Percentiles rank a stretch among this genome's conserved stretches.
phyloP scores from a whole-genome alignment of 2,113 vertebrate genomes.

The Brevimyrus niger region DNA sequence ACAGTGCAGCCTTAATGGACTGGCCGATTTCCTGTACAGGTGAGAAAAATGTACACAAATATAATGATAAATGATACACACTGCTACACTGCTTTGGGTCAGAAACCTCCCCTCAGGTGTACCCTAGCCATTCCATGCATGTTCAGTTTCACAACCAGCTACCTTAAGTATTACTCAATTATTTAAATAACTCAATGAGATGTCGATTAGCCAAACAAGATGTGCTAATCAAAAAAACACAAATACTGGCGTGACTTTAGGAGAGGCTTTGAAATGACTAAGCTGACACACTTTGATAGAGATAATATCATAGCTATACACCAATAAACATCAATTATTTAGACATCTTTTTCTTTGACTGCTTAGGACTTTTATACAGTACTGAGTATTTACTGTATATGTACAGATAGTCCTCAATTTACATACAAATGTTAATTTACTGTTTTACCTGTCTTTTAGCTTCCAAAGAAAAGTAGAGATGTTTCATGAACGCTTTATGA shows the following conservation, averaged over 20 bases:
- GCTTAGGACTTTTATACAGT: background rate
- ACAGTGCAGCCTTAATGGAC: slow-evolving; percentile 71
- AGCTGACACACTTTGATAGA: too few relatives aligned
- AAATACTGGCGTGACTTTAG: too few relatives aligned
- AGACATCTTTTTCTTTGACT: background rate
- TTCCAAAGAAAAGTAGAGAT: slow-evolving; percentile 80
- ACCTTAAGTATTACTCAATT: too few relatives aligned
- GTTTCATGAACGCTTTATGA: slow-evolving; percentile 66
- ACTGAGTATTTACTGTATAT: background rate
- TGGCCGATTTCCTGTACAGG: slow-evolving; percentile 84
- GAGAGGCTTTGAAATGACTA: too few relatives aligned
- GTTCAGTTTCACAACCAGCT: too few relatives aligned
- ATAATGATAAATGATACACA: background rate
- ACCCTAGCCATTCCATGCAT: too few relatives aligned
- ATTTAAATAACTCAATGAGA: too few relatives aligned
- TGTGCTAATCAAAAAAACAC: too few relatives aligned
- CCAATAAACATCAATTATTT: background rate
- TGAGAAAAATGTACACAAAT: slow-evolving; percentile 23
- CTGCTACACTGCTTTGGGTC: background rate
- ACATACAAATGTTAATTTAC: background rate
- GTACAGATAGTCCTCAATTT: background rate
- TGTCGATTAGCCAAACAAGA: too few relatives aligned
- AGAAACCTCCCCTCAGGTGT: too few relatives aligned
- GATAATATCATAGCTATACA: too few relatives aligned
- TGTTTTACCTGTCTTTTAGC: slow-evolving; percentile 43